Evolutionary conservation across 2,888 invertebrate species (phyloP).

Genomic region (Sarcophaga variegata): DNA sequence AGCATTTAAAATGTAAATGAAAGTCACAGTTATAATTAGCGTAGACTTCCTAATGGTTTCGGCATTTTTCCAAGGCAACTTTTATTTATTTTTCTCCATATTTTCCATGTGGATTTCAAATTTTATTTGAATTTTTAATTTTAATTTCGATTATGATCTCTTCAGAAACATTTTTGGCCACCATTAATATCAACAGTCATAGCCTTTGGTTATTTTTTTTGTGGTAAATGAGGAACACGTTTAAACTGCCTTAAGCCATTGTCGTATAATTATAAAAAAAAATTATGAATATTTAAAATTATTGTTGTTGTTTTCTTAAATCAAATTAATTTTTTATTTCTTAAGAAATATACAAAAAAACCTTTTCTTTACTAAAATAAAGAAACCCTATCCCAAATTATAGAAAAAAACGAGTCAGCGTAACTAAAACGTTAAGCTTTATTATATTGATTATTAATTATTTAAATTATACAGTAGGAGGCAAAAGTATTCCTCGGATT

Average conservation of each 20-base stretch:
- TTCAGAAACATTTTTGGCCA: too few relatives aligned
- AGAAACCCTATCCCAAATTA: neutral
- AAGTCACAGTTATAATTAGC: conserved; percentile 46
- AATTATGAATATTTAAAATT: neutral
- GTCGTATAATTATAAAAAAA: too few relatives aligned
- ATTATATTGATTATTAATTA: too few relatives aligned
- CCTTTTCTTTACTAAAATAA: neutral
- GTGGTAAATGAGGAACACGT: conserved; percentile 38
- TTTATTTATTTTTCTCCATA: neutral
- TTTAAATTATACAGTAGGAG: too few relatives aligned
- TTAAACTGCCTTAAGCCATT: conserved; percentile 41
- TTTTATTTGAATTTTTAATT: neutral
- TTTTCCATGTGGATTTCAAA: conserved; percentile 1
- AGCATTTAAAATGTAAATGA: conserved; percentile 23
- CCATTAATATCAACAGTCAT: too few relatives aligned
- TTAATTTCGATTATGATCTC: too few relatives aligned
- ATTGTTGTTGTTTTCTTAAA: conserved; percentile 1
- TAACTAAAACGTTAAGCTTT: too few relatives aligned
- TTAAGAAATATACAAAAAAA: too few relatives aligned
- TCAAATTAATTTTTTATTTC: neutral
- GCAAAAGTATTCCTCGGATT: too few relatives aligned
- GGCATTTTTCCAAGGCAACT: neutral
- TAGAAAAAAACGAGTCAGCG: too few relatives aligned
- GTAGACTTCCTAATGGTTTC: conserved; percentile 49
- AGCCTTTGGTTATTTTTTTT: neutral